Conservation (phyloP, 2,113 vertebrate species). For the Acrocephalus kingi region DNA sequence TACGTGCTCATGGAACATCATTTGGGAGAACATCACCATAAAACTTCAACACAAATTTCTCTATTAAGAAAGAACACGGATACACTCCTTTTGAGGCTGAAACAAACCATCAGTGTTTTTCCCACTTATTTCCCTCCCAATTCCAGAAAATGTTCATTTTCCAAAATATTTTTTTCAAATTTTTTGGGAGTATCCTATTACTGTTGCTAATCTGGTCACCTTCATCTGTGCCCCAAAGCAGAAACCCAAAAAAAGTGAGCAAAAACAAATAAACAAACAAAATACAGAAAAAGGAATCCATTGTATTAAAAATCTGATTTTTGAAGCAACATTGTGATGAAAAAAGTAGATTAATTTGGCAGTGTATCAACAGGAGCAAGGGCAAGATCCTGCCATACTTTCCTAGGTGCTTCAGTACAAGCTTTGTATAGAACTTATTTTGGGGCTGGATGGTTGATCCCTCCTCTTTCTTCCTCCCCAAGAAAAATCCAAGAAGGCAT, state of each 20-base stretch:
- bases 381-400: neutral
- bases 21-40: neutral
- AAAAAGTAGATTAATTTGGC: neutral
- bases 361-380: neutral
- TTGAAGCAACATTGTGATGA: neutral
- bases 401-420: neutral
- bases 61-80: neutral
- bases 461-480: neutral
- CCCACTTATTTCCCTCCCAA: rapidly evolving
- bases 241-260: neutral
- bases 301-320: neutral
- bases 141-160: neutral
- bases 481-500: neutral
- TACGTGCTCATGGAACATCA: rapidly evolving
- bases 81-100: neutral
- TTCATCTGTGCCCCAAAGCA: neutral
- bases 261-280: neutral
- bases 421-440: neutral
- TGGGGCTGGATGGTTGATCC: neutral
- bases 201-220: neutral
- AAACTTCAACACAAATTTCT: neutral
- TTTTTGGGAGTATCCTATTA: neutral
- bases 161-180: neutral
- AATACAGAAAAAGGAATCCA: neutral
- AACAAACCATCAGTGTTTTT: neutral